Percentiles rank a stretch among this genome's conserved stretches.
phyloP scores from a whole-genome alignment of 2,888 invertebrate species.

The Blomia tropicalis region DNA sequence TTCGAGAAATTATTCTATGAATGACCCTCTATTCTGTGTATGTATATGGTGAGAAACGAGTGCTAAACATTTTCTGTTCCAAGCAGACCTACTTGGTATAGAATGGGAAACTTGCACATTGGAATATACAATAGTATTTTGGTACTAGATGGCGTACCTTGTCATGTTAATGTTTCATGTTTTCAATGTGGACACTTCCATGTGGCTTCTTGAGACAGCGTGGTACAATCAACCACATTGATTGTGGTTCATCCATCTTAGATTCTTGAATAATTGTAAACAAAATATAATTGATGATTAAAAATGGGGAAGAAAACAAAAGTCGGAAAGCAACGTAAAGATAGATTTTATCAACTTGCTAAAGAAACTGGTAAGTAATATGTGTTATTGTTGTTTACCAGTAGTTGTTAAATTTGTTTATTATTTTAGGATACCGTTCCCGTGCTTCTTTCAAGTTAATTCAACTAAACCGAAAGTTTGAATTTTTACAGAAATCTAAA shows the following conservation, averaged over 20 bases:
- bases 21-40: too few relatives aligned
- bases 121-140: too few relatives aligned
- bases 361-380: slow-evolving; percentile 73
- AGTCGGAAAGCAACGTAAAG: slow-evolving; percentile 91
- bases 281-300: too few relatives aligned
- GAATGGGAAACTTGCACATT: too few relatives aligned
- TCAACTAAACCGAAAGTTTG: slow-evolving; percentile 89
- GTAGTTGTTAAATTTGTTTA: background rate
- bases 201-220: background rate
- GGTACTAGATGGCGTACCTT: slow-evolving; percentile 6
- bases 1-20: too few relatives aligned
- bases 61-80: too few relatives aligned
- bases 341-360: slow-evolving; percentile 94
- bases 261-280: background rate
- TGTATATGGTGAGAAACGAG: too few relatives aligned
- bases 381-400: slow-evolving; percentile 24
- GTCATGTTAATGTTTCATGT: background rate
- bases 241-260: background rate
- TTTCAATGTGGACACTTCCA: background rate
- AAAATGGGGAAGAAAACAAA: slow-evolving; percentile 83
- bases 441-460: slow-evolving; percentile 98
- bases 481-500: slow-evolving; percentile 83
- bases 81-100: too few relatives aligned
- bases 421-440: slow-evolving; percentile 64
- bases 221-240: too few relatives aligned